Evolutionary conservation across 2,113 vertebrate genomes (phyloP), one percentile per base, ranked within the genome.

Genomic region (Pseudonaja textilis): DNA sequence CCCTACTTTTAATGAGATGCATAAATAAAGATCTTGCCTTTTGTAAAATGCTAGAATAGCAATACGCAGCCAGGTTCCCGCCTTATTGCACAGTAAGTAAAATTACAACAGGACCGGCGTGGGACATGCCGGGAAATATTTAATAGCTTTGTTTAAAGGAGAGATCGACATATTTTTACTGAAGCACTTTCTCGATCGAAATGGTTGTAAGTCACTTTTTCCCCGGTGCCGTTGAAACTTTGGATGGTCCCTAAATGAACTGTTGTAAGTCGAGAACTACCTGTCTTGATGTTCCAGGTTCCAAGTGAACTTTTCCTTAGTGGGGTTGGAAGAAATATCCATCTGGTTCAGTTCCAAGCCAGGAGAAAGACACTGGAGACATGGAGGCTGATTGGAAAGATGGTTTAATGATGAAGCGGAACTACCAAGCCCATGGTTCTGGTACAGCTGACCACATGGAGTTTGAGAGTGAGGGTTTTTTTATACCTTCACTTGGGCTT

Each of bases 271-370:
- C 16, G 16, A 18, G 54, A 18, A 18, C 16, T 55, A 55, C 18
- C 54, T 55, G 16, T 55, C 14, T 29, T 47, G 55, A 34, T 3
- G 39, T 87, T 88, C 45, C 5, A 9, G 2, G 18, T 92, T 50
- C 22, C 25, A 87, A 55, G 18, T 50, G 42, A 0, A 0, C 4
- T 47, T 0, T 85, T 18, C 18, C 1, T 50, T 9, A 9, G 47
- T 50, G 47, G 47, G 9, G 8, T 50, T 50, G 50, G 50, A 52
- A 52, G 50, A 52, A 52, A 52, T 52, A 52, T 12, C 50, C 50
- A 52, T 52, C 50, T 52, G 50, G 50, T 52, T 52, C 50, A 52
- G 50, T 52, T 52, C 50, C 50, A 52, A 52, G 9, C 50, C 3
- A 2, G 50, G 2, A 52, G 50, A 52, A 52, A 52, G 50, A 52